A percentile compares a stretch with the other conserved stretches of the same genome.
Conservation (phyloP, 2,888 invertebrate genomes). For the Pachliopta kotzebuea region DNA sequence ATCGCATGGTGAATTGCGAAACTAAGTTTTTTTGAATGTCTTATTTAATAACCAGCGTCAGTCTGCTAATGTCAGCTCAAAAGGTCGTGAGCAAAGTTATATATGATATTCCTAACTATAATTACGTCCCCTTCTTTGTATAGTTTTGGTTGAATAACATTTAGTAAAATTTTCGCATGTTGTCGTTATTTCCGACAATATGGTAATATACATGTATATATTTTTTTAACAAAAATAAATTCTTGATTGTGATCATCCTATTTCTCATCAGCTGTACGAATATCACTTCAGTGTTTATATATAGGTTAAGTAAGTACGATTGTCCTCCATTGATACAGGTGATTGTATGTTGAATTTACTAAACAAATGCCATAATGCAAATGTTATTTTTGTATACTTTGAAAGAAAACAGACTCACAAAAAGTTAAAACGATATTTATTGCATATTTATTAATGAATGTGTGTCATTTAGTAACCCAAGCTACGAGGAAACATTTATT, state of each 20-base stretch:
- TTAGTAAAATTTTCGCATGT: too few species aligned
- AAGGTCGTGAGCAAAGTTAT: conserved; percentile 12
- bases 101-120: too few species aligned
- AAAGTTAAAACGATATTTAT: not conserved
- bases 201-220: too few species aligned
- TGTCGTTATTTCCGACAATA: too few species aligned
- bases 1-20: conserved; percentile 10
- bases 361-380: not conserved
- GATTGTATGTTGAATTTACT: conserved; percentile 4
- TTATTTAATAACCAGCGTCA: conserved; percentile 19
- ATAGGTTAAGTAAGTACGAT: not conserved
- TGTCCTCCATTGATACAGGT: not conserved
- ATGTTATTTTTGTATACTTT: not conserved
- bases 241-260: not conserved
- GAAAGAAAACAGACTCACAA: not conserved
- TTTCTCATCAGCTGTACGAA: not conserved
- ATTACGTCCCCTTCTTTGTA: too few species aligned
- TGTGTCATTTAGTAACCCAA: too few species aligned
- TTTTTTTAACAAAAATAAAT: too few species aligned
- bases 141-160: too few species aligned
- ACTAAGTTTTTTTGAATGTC: not conserved
- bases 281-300: not conserved
- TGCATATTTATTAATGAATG: not conserved
- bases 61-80: conserved; percentile 6
- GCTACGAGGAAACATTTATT: not conserved